Percentiles rank a stretch among this genome's conserved stretches.
phyloP scores from a whole-genome alignment of 2,113 vertebrate species.

The Gallinago jamesoni region DNA sequence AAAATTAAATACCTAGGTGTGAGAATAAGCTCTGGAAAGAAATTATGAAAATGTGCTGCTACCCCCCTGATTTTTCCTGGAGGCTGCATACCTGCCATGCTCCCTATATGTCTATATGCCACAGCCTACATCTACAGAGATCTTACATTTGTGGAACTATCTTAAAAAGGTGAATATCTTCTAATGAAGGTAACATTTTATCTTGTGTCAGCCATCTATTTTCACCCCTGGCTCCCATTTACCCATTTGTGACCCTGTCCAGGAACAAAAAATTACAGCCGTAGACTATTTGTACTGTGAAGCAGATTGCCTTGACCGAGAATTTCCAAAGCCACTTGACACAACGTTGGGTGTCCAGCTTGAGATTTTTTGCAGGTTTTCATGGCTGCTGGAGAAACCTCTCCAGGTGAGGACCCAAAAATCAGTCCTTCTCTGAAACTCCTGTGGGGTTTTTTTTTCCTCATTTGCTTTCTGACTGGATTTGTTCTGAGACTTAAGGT shows the following conservation, averaged over 20 bases:
- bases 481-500: neutral
- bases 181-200: neutral
- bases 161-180: neutral
- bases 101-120: neutral
- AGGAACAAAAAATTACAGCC: neutral
- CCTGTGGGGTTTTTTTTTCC: neutral
- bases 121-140: neutral
- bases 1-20: neutral
- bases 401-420: neutral
- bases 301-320: neutral
- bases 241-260: neutral
- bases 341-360: neutral
- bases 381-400: neutral
- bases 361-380: neutral
- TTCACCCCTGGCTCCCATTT: neutral
- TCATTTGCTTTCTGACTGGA: neutral
- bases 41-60: neutral
- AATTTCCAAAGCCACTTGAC: neutral
- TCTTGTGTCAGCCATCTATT: neutral
- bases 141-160: neutral
- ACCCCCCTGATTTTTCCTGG: neutral
- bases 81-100: neutral
- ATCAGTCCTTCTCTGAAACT: neutral
- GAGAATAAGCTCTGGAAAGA: neutral
- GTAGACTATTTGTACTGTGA: neutral